Evolutionary conservation across 2,888 invertebrate species (phyloP).

Genomic region (Frankliniella intonsa): DNA sequence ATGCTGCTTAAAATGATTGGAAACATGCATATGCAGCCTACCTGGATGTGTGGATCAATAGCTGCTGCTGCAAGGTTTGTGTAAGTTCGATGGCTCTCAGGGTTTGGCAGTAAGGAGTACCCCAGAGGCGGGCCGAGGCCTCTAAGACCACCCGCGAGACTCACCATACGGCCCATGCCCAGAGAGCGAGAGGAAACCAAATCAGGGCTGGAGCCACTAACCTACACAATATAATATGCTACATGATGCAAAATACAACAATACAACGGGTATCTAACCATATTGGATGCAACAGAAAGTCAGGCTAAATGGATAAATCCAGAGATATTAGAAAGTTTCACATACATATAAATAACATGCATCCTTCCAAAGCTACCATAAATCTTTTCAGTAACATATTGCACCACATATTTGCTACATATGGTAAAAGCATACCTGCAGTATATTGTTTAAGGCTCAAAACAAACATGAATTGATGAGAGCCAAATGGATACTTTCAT

Average conservation of each 20-base stretch:
- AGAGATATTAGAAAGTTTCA: too few species aligned
- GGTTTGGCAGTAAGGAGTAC: slow-evolving; percentile 43
- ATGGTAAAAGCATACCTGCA: neutral
- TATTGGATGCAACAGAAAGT: too few species aligned
- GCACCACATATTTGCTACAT: neutral
- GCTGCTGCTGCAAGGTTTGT: slow-evolving; percentile 62
- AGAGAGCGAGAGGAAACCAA: slow-evolving; percentile 68
- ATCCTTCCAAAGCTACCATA: neutral
- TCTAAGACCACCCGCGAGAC: slow-evolving; percentile 36
- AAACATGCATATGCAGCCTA: slow-evolving; percentile 32
- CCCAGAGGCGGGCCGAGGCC: slow-evolving; percentile 39
- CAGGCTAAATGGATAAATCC: too few species aligned
- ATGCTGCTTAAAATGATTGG: neutral
- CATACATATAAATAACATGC: neutral
- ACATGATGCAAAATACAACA: slow-evolving; percentile 15
- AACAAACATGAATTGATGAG: too few species aligned
- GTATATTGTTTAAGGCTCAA: too few species aligned
- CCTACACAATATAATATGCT: slow-evolving; percentile 37
- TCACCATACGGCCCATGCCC: slow-evolving; percentile 38
- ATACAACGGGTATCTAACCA: neutral
- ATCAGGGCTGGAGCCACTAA: slow-evolving; percentile 67
- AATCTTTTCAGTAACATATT: neutral
- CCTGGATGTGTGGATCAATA: slow-evolving; percentile 39
- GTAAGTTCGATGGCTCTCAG: slow-evolving; percentile 63
- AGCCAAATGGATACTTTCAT: neutral